These are phyloP conservation scores for Parapsyche elsis DNA, from an alignment of 1,140 invertebrate genomes.

Conservation along the genomic window DNA sequence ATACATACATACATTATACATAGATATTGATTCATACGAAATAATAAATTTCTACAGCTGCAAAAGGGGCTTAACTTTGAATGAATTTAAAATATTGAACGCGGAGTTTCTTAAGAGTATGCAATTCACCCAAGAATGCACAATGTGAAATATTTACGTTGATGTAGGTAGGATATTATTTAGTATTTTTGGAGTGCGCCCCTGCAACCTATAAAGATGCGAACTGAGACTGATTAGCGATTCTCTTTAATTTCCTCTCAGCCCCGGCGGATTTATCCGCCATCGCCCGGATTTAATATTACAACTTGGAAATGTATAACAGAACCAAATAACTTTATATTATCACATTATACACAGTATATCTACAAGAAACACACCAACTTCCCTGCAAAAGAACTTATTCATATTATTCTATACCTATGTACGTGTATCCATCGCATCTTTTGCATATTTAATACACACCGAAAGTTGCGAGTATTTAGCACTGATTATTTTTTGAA, in stretches of 20 bases:
- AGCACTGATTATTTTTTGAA: too few relatives aligned
- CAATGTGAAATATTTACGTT: background rate
- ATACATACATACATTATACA: too few relatives aligned
- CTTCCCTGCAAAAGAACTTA: background rate
- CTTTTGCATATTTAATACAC: too few relatives aligned
- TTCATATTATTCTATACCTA: background rate
- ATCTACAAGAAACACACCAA: background rate
- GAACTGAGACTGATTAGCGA: slow-evolving; percentile 48
- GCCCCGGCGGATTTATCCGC: slow-evolving; percentile 28
- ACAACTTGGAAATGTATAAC: slow-evolving; percentile 46
- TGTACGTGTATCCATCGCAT: background rate
- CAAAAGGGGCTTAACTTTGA: too few relatives aligned
- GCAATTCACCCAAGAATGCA: background rate
- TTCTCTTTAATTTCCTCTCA: slow-evolving; percentile 51
- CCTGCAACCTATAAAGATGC: slow-evolving; percentile 31
- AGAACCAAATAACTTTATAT: slow-evolving; percentile 33
- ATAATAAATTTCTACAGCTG: too few relatives aligned
- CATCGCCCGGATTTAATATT: slow-evolving; percentile 50
- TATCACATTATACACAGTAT: background rate
- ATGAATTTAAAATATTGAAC: too few relatives aligned
- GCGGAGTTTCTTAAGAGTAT: background rate
- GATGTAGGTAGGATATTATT: slow-evolving; percentile 5
- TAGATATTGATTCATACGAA: too few relatives aligned
- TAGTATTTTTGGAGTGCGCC: slow-evolving; percentile 30
- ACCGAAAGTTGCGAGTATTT: too few relatives aligned